Conservation (phyloP, 2,888 invertebrate species). For the Caenorhabditis doughertyi region DNA sequence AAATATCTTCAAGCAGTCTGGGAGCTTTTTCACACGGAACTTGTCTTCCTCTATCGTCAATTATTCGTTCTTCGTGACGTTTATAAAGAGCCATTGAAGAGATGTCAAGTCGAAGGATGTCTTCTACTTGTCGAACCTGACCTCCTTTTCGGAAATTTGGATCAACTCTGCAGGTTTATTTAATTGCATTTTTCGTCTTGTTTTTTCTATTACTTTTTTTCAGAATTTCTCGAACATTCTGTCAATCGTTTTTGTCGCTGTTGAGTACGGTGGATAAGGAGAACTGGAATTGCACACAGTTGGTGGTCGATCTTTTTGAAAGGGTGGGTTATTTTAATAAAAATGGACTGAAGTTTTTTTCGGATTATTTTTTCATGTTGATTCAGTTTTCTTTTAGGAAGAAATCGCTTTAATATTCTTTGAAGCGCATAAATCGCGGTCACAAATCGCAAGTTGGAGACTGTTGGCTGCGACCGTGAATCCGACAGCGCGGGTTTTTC, state of each 20-base stretch:
- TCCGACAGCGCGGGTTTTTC: no score
- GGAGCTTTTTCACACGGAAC: constrained; percentile 87
- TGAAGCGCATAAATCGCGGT: no score
- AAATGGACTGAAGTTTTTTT: no score
- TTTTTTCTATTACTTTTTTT: not conserved
- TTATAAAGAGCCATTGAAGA: constrained; percentile 87
- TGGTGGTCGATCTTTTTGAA: constrained; percentile 86
- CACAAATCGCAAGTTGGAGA: no score
- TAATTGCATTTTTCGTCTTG: constrained; percentile 73
- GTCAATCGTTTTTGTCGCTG: constrained; percentile 79
- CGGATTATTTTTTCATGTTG: not conserved
- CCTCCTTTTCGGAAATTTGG: constrained; percentile 85
- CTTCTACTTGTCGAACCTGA: constrained; percentile 87
- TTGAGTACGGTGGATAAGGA: constrained; percentile 83
- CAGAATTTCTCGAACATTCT: constrained; percentile 73
- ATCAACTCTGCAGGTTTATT: constrained; percentile 85
- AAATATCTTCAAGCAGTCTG: constrained; percentile 83
- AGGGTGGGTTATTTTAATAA: constrained; percentile 68
- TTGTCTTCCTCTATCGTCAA: constrained; percentile 86
- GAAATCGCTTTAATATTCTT: no score
- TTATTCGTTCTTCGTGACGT: constrained; percentile 86
- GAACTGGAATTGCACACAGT: constrained; percentile 83
- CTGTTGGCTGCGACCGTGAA: no score
- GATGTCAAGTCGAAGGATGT: constrained; percentile 87
- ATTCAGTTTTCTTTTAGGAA: no score